Conservation (phyloP, 2,113 vertebrate species). For the Egretta garzetta region DNA sequence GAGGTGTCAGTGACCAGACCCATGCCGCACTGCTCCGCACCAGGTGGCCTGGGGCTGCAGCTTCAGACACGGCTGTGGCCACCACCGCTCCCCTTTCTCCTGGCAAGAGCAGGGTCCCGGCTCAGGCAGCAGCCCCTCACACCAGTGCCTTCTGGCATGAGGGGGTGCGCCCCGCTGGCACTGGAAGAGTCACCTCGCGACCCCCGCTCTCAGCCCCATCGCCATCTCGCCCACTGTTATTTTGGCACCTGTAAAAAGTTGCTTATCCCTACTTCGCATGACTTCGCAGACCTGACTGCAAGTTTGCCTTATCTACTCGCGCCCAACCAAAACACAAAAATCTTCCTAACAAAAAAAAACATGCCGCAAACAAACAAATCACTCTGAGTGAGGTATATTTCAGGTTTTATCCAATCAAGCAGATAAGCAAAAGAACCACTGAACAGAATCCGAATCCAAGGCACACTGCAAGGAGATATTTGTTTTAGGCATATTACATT, state of each 20-base stretch:
- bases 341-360: not conserved
- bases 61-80: accelerated
- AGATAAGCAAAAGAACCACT: not conserved
- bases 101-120: accelerated
- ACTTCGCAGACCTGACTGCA: not conserved
- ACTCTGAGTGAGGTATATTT: not conserved
- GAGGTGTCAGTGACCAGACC: not conserved
- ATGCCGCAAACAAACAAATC: not conserved
- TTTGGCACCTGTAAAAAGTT: not conserved
- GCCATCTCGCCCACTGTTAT: not conserved
- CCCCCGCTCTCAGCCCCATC: not conserved
- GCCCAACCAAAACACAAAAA: not conserved
- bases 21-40: accelerated
- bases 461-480: not conserved
- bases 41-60: not conserved
- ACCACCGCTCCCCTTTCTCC: not conserved
- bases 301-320: not conserved
- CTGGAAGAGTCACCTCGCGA: accelerated
- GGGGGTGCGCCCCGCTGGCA: too few relatives aligned
- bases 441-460: not conserved
- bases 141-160: not conserved
- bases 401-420: not conserved
- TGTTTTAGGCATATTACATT: not conserved
- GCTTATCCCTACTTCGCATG: accelerated
- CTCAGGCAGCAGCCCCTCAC: not conserved